A percentile compares a stretch with the other conserved stretches of the same genome.
Conservation (phyloP, 2,113 vertebrate species). For the Peromyscus californicus region DNA sequence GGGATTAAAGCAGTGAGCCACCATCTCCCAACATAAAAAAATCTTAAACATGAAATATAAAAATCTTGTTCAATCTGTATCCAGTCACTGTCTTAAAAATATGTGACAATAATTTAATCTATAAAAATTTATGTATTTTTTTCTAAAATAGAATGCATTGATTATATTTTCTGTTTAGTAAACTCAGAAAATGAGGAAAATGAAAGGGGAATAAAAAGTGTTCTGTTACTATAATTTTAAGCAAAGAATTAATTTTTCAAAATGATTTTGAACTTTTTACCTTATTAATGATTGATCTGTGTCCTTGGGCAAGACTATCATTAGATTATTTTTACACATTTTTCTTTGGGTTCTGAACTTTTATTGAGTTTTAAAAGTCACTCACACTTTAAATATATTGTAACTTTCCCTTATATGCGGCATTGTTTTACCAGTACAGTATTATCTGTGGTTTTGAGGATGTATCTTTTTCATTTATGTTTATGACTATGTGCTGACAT, state of each 20-base stretch:
- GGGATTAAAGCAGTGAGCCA: no score
- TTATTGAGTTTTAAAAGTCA: not conserved
- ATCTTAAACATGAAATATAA: not conserved
- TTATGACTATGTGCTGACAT: not conserved
- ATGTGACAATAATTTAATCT: not conserved
- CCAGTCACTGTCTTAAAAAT: not conserved
- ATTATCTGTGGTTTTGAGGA: not conserved
- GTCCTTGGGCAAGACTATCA: not conserved
- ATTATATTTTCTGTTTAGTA: not conserved
- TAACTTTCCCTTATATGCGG: not conserved
- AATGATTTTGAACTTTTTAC: slow-evolving; percentile 7
- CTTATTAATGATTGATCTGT: not conserved
- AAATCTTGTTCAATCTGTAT: not conserved
- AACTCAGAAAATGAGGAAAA: not conserved
- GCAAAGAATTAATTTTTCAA: not conserved
- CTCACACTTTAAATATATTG: not conserved
- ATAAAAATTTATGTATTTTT: not conserved
- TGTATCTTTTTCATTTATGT: not conserved
- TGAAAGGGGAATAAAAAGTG: not conserved
- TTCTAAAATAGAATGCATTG: not conserved
- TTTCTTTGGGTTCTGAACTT: not conserved
- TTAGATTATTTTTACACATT: not conserved
- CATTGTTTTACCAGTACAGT: not conserved
- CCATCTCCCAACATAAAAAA: no score
- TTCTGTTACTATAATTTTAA: not conserved